A percentile compares a stretch with the other conserved stretches of the same genome.
These are phyloP conservation scores for Lathronympha strigana DNA, from an alignment of 2,888 invertebrate genomes.

Conservation along the genomic window DNA sequence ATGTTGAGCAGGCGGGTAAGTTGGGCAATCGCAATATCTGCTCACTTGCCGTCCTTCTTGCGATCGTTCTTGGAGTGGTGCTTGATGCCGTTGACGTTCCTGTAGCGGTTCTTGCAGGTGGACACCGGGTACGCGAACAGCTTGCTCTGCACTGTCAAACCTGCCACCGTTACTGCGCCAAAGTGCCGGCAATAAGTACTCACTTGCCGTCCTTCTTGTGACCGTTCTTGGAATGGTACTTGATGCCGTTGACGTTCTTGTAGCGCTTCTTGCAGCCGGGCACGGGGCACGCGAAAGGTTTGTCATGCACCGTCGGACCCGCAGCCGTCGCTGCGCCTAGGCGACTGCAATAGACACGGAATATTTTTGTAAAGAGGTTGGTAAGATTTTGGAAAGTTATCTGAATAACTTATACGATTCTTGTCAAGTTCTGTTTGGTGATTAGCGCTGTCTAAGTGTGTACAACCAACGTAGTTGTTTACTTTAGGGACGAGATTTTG, in stretches of 20 bases:
- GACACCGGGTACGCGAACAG: conserved; percentile 94
- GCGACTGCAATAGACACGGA: conserved; percentile 55
- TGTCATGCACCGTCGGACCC: conserved; percentile 85
- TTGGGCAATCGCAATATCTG: too few relatives aligned
- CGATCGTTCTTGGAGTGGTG: conserved; percentile 95
- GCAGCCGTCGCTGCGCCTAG: conserved; percentile 69
- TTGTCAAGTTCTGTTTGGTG: too few relatives aligned
- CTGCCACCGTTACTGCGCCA: too few relatives aligned
- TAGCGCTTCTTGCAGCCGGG: conserved; percentile 94
- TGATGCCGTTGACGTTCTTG: conserved; percentile 95
- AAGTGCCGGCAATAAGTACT: conserved; percentile 70
- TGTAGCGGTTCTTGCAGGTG: conserved; percentile 94
- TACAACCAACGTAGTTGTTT: too few relatives aligned
- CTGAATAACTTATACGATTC: too few relatives aligned
- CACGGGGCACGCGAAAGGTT: conserved; percentile 93
- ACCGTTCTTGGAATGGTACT: conserved; percentile 94
- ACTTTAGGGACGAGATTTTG: too few relatives aligned
- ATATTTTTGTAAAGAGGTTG: too few relatives aligned
- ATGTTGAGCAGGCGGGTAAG: too few relatives aligned
- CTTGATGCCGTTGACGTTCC: conserved; percentile 94
- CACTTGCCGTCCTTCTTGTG: conserved; percentile 93
- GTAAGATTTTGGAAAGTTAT: too few relatives aligned
- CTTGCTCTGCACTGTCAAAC: conserved; percentile 86
- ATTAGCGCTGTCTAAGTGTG: too few relatives aligned
- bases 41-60: conserved; percentile 92